phyloP scores from a whole-genome alignment of 2,113 vertebrate genomes.

The Macquaria australasica region DNA sequence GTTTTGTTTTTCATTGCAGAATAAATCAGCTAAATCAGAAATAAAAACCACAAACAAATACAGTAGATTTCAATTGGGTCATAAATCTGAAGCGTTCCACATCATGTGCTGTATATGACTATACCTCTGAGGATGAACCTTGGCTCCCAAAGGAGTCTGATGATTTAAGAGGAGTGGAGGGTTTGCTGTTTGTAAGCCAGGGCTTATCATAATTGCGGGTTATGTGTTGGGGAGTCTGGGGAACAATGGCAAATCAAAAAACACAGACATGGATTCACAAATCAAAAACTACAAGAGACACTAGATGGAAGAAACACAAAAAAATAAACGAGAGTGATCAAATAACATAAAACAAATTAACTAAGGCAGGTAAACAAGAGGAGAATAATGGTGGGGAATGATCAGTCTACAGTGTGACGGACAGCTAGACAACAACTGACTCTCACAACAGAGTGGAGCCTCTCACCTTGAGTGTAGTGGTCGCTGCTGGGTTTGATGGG shows the following conservation, averaged over 20 bases:
- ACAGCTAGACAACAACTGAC: not conserved
- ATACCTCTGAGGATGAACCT: constrained; percentile 97
- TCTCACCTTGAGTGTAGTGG: constrained; percentile 91
- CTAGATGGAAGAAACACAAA: constrained; percentile 51
- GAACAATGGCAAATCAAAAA: constrained; percentile 95
- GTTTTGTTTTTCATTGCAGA: not conserved
- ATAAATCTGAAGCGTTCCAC: constrained; percentile 42
- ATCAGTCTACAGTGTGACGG: not conserved
- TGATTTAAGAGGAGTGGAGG: constrained; percentile 95
- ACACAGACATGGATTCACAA: constrained; percentile 84
- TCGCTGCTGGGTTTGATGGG: constrained; percentile 72
- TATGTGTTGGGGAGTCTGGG: constrained; percentile 97
- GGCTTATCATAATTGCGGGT: constrained; percentile 99
- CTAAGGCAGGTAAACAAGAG: constrained; percentile 7
- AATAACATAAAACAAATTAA: constrained; percentile 26
- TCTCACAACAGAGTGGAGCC: not conserved
- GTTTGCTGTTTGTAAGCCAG: constrained; percentile 99
- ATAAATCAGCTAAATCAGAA: not conserved
- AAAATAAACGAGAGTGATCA: constrained; percentile 28
- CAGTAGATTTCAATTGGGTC: constrained; percentile 72
- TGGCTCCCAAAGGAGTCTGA: constrained; percentile 94
- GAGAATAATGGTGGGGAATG: constrained; percentile 26
- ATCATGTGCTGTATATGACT: constrained; percentile 78
- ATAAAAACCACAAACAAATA: not conserved
- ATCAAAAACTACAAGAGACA: constrained; percentile 72